Evolutionary conservation across 2,797 vertebrate genomes (phyloP).

Genomic region (Eidolon dupreanum): DNA sequence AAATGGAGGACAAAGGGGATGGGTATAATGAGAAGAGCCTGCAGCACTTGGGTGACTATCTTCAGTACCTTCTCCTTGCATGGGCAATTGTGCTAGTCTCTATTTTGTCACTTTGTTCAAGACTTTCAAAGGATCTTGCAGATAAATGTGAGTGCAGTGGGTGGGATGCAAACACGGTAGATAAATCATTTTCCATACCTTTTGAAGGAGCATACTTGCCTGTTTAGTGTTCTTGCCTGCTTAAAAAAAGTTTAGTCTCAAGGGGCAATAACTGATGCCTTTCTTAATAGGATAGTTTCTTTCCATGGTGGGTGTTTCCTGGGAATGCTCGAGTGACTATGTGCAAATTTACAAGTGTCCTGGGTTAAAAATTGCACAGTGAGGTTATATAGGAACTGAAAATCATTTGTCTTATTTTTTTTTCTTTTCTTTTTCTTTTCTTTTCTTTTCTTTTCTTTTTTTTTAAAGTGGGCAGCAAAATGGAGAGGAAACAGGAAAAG

Average conservation of each 20-base stretch:
- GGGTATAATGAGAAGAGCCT: fast-evolving
- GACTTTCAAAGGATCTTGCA: neutral
- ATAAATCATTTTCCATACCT: neutral
- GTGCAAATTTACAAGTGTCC: neutral
- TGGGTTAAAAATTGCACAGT: neutral
- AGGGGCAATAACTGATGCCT: neutral
- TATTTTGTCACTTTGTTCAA: neutral
- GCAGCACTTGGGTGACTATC: neutral
- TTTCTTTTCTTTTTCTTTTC: constrained; percentile 27
- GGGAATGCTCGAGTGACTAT: neutral
- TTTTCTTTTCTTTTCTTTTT: constrained; percentile 46
- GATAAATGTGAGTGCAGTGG: neutral
- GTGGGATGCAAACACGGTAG: neutral
- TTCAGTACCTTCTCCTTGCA: neutral
- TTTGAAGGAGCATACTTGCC: neutral
- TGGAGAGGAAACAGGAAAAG: neutral
- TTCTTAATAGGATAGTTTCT: neutral
- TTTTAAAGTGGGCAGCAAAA: constrained; percentile 27
- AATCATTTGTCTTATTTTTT: constrained; percentile 11
- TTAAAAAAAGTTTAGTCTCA: neutral
- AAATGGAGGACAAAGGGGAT: neutral
- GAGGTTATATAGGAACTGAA: neutral
- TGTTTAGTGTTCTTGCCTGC: neutral
- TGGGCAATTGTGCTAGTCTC: neutral
- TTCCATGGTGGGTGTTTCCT: neutral